A percentile compares a stretch with the other conserved stretches of the same genome.
Evolutionary conservation across 2,113 vertebrate species (phyloP).

Genomic region (Ceyx cyanopectus): DNA sequence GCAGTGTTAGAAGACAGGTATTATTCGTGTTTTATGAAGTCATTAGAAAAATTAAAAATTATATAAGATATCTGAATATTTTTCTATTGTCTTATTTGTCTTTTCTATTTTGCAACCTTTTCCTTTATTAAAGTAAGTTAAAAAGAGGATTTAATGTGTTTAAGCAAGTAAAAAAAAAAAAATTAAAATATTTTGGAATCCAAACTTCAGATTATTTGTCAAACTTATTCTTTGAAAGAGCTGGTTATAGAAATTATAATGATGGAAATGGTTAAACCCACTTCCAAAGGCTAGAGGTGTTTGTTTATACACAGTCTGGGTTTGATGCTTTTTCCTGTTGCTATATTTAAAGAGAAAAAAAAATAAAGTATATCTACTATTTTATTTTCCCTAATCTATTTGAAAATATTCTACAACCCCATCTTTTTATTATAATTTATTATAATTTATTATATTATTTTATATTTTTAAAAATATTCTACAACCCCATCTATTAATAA

Average conservation of each 20-base stretch:
- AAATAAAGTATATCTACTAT: neutral
- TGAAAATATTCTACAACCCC: neutral
- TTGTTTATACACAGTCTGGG: neutral
- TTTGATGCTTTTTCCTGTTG: neutral
- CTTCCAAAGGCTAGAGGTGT: neutral
- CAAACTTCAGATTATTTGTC: neutral
- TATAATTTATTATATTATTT: no score
- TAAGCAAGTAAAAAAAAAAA: neutral
- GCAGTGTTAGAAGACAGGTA: neutral
- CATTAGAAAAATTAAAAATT: neutral
- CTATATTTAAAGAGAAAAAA: neutral
- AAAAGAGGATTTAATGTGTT: rapidly evolving
- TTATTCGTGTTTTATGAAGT: neutral
- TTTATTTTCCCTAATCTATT: neutral
- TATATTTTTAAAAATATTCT: neutral
- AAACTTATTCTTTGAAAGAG: neutral
- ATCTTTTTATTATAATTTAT: neutral
- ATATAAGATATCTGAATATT: neutral
- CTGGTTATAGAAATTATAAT: neutral
- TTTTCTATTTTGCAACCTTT: neutral
- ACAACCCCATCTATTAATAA: neutral
- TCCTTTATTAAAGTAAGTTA: neutral
- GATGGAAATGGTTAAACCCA: neutral
- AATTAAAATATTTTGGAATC: neutral
- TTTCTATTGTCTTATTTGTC: neutral